Conservation (phyloP, 2,888 invertebrate genomes). For the Prosopocoilus inquinatus region DNA sequence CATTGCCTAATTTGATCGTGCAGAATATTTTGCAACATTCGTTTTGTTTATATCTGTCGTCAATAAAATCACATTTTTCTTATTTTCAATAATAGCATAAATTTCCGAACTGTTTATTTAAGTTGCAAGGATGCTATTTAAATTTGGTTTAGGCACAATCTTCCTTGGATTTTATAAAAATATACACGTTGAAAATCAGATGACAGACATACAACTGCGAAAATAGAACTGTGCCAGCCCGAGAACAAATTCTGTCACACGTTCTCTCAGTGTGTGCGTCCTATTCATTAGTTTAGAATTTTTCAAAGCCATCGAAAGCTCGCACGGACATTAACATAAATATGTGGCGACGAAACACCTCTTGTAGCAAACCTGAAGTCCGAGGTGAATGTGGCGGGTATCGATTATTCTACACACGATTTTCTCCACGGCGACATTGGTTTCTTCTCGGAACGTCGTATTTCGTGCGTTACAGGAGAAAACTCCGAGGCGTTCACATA, state of each 20-base stretch:
- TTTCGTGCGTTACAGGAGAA: conserved; percentile 27
- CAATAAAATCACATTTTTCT: too few relatives aligned
- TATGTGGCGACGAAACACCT: conserved; percentile 27
- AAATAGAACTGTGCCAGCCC: background rate
- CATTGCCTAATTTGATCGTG: too few relatives aligned
- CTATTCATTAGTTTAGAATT: conserved; percentile 29
- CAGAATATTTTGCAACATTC: too few relatives aligned
- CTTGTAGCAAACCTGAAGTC: conserved; percentile 10
- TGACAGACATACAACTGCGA: too few relatives aligned
- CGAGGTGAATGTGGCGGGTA: conserved; percentile 21
- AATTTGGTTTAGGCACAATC: too few relatives aligned
- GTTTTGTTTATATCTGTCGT: too few relatives aligned
- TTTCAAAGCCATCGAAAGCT: conserved; percentile 30
- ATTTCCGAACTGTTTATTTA: too few relatives aligned
- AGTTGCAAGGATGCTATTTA: too few relatives aligned
- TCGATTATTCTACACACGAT: conserved; percentile 36
- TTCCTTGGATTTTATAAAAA: too few relatives aligned
- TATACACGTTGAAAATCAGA: too few relatives aligned
- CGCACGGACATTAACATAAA: conserved; percentile 34
- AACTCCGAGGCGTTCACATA: conserved; percentile 27
- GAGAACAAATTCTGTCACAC: conserved; percentile 2
- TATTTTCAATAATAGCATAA: too few relatives aligned
- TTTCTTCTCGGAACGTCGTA: conserved; percentile 23
- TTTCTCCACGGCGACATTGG: conserved; percentile 21
- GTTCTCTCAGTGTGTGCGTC: background rate